Percentiles rank a stretch among this genome's conserved stretches.
Evolutionary conservation across 2,113 vertebrate genomes (phyloP).

Genomic region (Tricholaema leucomelas): DNA sequence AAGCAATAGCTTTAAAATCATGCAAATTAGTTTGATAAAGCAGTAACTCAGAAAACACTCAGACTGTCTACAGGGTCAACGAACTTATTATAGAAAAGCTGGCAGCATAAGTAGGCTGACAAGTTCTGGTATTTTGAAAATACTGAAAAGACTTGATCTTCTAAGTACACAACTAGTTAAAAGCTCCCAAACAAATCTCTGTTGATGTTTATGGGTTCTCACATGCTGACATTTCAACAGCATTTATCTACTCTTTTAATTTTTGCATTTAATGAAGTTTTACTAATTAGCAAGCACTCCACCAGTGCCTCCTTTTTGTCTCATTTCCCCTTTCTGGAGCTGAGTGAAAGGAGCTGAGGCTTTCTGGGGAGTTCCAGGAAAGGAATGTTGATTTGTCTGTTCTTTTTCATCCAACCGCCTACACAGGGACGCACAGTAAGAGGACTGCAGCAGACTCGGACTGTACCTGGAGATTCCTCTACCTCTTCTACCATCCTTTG

Average conservation of each 20-base stretch:
- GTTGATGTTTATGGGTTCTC: background rate
- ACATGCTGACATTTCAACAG: background rate
- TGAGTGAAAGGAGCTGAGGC: constrained; percentile 69
- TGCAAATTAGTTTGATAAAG: constrained; percentile 64
- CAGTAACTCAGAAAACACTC: constrained; percentile 37
- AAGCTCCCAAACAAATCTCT: background rate
- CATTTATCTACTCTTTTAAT: constrained; percentile 30
- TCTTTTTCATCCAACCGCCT: constrained; percentile 47
- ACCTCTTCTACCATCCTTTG: background rate
- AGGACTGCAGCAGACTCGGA: background rate
- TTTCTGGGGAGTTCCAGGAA: constrained; percentile 32
- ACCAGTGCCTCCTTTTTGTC: constrained; percentile 53
- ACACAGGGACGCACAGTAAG: background rate
- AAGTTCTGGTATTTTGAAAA: constrained; percentile 6
- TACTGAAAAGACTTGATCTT: constrained; percentile 10
- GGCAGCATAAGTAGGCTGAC: constrained; percentile 14
- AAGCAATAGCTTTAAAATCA: constrained; percentile 53
- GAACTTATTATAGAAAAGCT: constrained; percentile 43
- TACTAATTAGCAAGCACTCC: constrained; percentile 70
- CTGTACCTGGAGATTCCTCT: background rate
- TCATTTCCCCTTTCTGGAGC: constrained; percentile 53
- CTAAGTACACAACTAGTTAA: background rate
- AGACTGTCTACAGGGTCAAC: constrained; percentile 23
- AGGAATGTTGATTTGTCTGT: constrained; percentile 60
- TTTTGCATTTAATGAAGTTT: constrained; percentile 34